Percentiles rank a stretch among this genome's conserved stretches.
Conservation (phyloP, 2,888 invertebrate genomes). For the Aphelenchoides bicaudatus region DNA sequence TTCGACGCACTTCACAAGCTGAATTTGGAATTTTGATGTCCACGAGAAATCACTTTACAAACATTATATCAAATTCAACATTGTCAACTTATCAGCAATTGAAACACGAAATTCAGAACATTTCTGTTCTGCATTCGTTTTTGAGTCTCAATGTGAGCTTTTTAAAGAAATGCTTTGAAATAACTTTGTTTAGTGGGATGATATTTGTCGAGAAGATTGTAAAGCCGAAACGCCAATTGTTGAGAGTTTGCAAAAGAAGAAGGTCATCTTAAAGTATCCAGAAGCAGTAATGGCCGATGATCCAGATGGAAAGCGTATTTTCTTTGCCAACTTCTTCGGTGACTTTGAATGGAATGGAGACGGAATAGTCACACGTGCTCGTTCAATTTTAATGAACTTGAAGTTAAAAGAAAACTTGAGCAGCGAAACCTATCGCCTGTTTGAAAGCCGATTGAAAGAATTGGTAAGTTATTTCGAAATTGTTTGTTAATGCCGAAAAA, state of each 20-base stretch:
- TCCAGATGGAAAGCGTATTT: conserved; percentile 18
- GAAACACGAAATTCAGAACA: conserved; percentile 3
- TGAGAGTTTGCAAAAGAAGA: conserved; percentile 13
- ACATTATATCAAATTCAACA: conserved; percentile 18
- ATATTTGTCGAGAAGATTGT: conserved; percentile 37
- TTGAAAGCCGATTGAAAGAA: conserved; percentile 12
- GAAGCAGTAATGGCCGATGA: conserved; percentile 26
- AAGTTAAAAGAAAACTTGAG: conserved; percentile 15
- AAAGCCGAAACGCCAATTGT: conserved; percentile 16
- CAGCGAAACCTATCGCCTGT: conserved; percentile 20
- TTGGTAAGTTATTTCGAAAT: conserved; percentile 8
- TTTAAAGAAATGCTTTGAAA: not conserved
- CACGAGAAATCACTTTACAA: conserved; percentile 23
- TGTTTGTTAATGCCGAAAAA: not conserved
- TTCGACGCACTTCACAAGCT: conserved; percentile 25
- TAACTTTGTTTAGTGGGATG: conserved; percentile 31
- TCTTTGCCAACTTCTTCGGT: conserved; percentile 28
- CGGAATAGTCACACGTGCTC: not conserved
- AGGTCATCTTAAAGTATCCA: conserved; percentile 25
- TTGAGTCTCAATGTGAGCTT: conserved; percentile 19
- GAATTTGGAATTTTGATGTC: conserved; percentile 35
- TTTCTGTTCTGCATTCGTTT: conserved; percentile 5
- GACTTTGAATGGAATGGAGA: conserved; percentile 16
- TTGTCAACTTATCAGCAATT: conserved; percentile 1
- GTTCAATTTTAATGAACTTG: conserved; percentile 9